Conservation (phyloP, 2,888 invertebrate genomes). For the Monochamus alternatus region DNA sequence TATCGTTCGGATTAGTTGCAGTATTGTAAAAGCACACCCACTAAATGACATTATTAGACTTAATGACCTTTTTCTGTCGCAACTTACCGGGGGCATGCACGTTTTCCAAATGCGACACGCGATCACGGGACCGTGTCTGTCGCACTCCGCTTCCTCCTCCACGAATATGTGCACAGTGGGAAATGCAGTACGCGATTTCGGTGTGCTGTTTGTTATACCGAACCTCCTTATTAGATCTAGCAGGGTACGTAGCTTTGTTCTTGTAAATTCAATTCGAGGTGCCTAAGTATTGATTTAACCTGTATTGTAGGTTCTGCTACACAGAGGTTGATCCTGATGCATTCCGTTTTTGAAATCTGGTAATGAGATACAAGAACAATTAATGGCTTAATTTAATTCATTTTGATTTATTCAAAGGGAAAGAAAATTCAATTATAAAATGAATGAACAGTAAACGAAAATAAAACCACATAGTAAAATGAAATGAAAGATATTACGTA, state of each 20-base stretch:
- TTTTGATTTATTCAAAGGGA: no score
- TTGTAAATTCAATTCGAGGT: slow-evolving; percentile 16
- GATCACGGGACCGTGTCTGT: slow-evolving; percentile 23
- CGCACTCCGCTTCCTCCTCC: slow-evolving; percentile 12
- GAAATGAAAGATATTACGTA: no score
- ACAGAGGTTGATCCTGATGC: neutral
- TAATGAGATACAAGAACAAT: no score
- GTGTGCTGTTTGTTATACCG: slow-evolving; percentile 12
- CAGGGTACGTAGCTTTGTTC: neutral
- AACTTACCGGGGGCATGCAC: slow-evolving; percentile 15
- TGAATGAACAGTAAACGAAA: no score
- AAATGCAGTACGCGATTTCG: slow-evolving; percentile 14
- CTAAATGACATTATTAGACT: slow-evolving; percentile 1
- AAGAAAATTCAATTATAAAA: no score
- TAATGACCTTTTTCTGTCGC: slow-evolving; percentile 17
- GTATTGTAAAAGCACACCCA: neutral
- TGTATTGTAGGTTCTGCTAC: neutral
- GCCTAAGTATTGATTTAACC: slow-evolving; percentile 4
- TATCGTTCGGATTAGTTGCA: no score
- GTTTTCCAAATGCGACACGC: slow-evolving; percentile 14
- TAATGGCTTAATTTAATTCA: no score
- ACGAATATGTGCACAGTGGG: slow-evolving; percentile 16
- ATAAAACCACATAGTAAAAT: no score
- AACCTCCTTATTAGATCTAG: slow-evolving; percentile 16
- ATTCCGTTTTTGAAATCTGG: no score